These are phyloP conservation scores for Condylura cristata DNA, from an alignment of 2,113 vertebrate species.

Conservation along the genomic window DNA sequence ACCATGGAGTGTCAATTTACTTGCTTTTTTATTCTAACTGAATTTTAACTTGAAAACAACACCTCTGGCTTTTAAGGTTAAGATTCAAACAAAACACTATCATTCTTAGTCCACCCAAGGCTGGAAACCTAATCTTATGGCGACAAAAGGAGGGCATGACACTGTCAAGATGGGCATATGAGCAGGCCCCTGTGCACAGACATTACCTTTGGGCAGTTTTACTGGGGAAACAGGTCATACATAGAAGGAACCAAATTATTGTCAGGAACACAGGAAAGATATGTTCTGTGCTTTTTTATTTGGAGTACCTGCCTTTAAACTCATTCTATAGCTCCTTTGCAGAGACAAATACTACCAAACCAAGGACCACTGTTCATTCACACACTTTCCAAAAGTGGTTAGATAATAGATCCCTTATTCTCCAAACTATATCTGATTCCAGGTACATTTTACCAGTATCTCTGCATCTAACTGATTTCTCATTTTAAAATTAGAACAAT, in stretches of 20 bases:
- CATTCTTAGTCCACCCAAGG: neutral
- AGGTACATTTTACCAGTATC: slow-evolving; percentile 36
- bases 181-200: neutral
- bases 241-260: neutral
- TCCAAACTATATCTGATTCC: slow-evolving; percentile 16
- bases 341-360: neutral
- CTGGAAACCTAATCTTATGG: neutral
- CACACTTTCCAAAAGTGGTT: neutral
- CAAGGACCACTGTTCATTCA: neutral
- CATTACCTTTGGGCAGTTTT: neutral
- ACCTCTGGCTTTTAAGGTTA: neutral
- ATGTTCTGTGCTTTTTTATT: neutral
- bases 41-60: neutral
- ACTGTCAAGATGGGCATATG: neutral
- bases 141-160: neutral
- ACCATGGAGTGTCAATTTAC: neutral
- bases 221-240: neutral
- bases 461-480: neutral
- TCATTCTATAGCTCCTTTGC: neutral
- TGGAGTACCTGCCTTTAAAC: neutral
- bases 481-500: slow-evolving; percentile 21
- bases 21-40: slow-evolving; percentile 18
- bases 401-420: slow-evolving; percentile 20
- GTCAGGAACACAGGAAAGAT: neutral
- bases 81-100: slow-evolving; percentile 5